A percentile compares a stretch with the other conserved stretches of the same genome.
Evolutionary conservation across 2,113 vertebrate species (phyloP).

Genomic region (Psephotus haematonotus): DNA sequence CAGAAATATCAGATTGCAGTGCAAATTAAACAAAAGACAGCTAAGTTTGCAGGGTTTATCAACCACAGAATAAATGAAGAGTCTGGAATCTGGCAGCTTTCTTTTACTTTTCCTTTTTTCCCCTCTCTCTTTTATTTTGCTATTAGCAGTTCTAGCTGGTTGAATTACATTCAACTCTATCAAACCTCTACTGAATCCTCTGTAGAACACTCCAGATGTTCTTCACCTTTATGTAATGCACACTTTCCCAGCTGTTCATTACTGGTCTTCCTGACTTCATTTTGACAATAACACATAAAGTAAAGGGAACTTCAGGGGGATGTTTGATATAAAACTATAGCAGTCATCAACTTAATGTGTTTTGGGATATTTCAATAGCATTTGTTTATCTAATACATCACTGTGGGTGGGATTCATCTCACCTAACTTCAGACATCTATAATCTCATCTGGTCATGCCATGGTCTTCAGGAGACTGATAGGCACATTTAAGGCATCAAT

Average conservation of each 20-base stretch:
- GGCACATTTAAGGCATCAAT: conserved; percentile 8
- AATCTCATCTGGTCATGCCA: neutral
- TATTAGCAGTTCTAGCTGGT: conserved; percentile 9
- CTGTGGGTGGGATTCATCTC: neutral
- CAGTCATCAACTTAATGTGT: conserved; percentile 36
- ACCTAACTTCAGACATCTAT: neutral
- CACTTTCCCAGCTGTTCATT: neutral
- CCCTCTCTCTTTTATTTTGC: neutral
- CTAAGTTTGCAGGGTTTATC: conserved; percentile 48
- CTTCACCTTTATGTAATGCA: neutral
- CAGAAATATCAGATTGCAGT: conserved; percentile 3
- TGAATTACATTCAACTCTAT: conserved; percentile 22
- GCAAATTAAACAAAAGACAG: conserved; percentile 48
- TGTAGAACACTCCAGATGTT: neutral
- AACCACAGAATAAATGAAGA: conserved; percentile 13
- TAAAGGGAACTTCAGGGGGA: conserved; percentile 62
- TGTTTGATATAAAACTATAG: conserved; percentile 56
- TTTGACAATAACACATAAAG: neutral
- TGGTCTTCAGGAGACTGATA: conserved; percentile 31
- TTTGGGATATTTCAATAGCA: conserved; percentile 42
- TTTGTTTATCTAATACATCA: conserved; percentile 60
- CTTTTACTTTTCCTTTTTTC: neutral
- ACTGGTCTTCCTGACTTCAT: neutral
- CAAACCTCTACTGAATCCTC: conserved; percentile 7
- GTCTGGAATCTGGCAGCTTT: neutral